phyloP scores from a whole-genome alignment of 2,113 vertebrate genomes.

The Siniperca knerii region DNA sequence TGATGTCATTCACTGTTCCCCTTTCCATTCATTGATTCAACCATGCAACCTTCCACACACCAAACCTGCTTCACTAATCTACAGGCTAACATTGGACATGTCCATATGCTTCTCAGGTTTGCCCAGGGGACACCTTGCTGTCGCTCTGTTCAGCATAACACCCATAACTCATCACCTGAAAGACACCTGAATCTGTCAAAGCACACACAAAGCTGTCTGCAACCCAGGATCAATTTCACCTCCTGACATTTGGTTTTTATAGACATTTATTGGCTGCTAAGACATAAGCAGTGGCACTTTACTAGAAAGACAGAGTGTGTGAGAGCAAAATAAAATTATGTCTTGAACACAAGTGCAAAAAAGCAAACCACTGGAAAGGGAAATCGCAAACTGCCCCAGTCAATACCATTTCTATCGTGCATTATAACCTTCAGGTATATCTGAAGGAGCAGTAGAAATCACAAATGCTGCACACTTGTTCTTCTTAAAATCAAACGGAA shows the following conservation, averaged over 20 bases:
- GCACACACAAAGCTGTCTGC: constrained; percentile 27
- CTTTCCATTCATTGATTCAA: neutral
- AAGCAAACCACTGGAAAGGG: constrained; percentile 12
- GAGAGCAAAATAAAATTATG: constrained; percentile 62
- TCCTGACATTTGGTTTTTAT: constrained; percentile 66
- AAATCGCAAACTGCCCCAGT: constrained; percentile 23
- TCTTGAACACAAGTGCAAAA: constrained; percentile 15
- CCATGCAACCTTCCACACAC: neutral
- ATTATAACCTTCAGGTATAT: constrained; percentile 47
- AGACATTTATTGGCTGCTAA: constrained; percentile 38
- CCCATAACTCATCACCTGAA: constrained; percentile 19
- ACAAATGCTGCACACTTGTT: constrained; percentile 37
- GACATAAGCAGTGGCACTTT: constrained; percentile 55
- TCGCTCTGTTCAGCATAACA: neutral
- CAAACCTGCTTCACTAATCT: neutral
- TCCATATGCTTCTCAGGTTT: neutral
- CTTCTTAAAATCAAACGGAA: constrained; percentile 16
- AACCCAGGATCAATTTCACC: constrained; percentile 56
- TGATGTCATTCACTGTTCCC: neutral
- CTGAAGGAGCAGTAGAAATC: constrained; percentile 51
- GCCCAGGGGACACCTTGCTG: neutral
- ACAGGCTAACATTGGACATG: neutral
- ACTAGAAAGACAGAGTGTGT: constrained; percentile 29
- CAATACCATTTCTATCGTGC: constrained; percentile 43
- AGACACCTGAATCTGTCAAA: constrained; percentile 34